Evolutionary conservation across 1,140 invertebrate species (phyloP).

Genomic region (Nixonia krombeini): DNA sequence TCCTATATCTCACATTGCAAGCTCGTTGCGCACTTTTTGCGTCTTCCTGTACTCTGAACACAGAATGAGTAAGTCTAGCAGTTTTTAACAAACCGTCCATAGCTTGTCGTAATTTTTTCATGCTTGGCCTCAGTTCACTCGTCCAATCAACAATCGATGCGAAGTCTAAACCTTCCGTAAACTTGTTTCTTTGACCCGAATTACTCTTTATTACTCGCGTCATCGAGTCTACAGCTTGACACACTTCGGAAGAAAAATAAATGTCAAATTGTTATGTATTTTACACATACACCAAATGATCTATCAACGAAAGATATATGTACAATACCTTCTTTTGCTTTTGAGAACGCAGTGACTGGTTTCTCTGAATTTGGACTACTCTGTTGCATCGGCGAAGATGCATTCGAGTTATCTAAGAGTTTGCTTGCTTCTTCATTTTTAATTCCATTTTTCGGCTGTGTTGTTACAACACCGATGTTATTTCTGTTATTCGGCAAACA

Average conservation of each 20-base stretch:
- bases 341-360: constrained; percentile 54
- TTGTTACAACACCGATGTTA: constrained; percentile 61
- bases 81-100: constrained; percentile 88
- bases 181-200: constrained; percentile 76
- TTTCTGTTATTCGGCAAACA: constrained; percentile 55
- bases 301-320: too few relatives aligned
- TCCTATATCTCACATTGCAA: constrained; percentile 78
- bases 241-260: constrained; percentile 54
- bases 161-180: constrained; percentile 80
- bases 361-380: constrained; percentile 48
- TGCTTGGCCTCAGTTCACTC: constrained; percentile 82
- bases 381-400: constrained; percentile 33
- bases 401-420: constrained; percentile 54
- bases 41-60: constrained; percentile 87
- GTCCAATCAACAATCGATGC: constrained; percentile 81
- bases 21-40: constrained; percentile 76
- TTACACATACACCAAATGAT: too few relatives aligned
- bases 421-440: constrained; percentile 67
- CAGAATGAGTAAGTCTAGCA: constrained; percentile 87
- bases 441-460: constrained; percentile 64
- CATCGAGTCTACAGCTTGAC: constrained; percentile 70
- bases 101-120: constrained; percentile 84
- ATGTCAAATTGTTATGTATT: not conserved
- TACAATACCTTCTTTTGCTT: constrained; percentile 67
- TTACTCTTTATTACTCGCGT: constrained; percentile 67